Evolutionary conservation across 2,113 vertebrate genomes (phyloP).

Genomic region (Athene cunicularia): DNA sequence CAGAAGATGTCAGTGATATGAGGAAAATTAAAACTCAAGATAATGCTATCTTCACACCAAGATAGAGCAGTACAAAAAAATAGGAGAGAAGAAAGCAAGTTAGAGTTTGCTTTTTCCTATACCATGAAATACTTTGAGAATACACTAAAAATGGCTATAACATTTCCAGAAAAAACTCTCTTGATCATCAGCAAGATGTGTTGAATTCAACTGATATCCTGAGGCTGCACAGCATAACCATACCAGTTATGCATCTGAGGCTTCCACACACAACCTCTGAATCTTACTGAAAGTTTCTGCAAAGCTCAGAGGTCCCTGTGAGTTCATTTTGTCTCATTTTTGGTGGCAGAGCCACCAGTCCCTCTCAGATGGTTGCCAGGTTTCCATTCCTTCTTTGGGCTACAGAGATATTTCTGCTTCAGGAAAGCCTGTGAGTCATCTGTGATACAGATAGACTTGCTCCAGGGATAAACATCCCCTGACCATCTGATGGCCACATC

Average conservation of each 20-base stretch:
- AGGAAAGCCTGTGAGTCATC: neutral
- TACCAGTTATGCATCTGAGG: neutral
- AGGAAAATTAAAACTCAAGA: neutral
- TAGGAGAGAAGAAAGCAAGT: neutral
- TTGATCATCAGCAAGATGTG: neutral
- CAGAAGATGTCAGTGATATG: neutral
- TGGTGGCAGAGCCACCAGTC: neutral
- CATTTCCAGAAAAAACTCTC: neutral
- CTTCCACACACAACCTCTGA: neutral
- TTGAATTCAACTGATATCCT: neutral
- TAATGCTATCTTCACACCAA: neutral
- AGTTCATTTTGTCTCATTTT: neutral
- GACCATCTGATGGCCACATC: neutral
- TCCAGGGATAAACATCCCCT: neutral
- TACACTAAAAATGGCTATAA: neutral
- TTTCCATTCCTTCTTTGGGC: neutral
- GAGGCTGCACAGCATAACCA: neutral
- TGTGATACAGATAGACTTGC: neutral
- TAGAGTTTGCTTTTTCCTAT: neutral
- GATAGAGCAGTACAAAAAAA: neutral
- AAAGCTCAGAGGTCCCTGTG: neutral
- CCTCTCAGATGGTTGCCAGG: neutral
- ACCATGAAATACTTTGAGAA: neutral
- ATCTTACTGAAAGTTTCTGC: neutral
- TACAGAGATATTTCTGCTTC: neutral